These are phyloP conservation scores for Vollenhovia emeryi DNA, from an alignment of 1,140 invertebrate genomes.

Conservation along the genomic window DNA sequence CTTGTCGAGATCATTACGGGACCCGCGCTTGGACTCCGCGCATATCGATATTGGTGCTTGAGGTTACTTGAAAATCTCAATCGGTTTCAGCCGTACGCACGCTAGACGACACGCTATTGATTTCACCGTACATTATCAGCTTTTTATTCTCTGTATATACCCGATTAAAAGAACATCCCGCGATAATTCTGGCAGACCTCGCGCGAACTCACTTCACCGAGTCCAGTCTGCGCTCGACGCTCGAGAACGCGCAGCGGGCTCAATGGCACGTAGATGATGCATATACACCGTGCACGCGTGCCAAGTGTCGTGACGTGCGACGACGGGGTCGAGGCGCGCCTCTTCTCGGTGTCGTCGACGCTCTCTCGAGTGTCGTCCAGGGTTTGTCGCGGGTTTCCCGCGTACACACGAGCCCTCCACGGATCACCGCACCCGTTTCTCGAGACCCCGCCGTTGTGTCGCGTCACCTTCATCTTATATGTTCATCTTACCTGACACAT, in stretches of 20 bases:
- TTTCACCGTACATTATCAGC: no score
- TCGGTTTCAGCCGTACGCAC: not conserved
- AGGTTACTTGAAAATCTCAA: slow-evolving; percentile 10
- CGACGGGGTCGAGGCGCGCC: slow-evolving; percentile 43
- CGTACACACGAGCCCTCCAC: not conserved
- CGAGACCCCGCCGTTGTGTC: not conserved
- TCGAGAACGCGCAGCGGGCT: not conserved
- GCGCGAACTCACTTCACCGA: not conserved
- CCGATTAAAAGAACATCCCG: not conserved
- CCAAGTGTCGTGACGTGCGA: slow-evolving; percentile 55
- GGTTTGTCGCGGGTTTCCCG: slow-evolving; percentile 39
- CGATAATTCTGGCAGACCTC: not conserved
- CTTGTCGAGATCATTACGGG: slow-evolving; percentile 14
- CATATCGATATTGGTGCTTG: not conserved
- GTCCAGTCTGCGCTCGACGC: slow-evolving; percentile 42
- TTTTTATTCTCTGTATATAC: no score
- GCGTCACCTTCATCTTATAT: slow-evolving; percentile 28
- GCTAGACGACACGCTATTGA: no score
- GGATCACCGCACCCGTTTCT: not conserved
- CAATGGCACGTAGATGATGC: not conserved
- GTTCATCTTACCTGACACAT: slow-evolving; percentile 68
- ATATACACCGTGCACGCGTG: not conserved
- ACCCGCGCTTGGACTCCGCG: not conserved
- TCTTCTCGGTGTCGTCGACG: slow-evolving; percentile 24
- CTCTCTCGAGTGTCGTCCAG: slow-evolving; percentile 51